phyloP scores from a whole-genome alignment of 2,113 vertebrate species.

The Nothobranchius furzeri region DNA sequence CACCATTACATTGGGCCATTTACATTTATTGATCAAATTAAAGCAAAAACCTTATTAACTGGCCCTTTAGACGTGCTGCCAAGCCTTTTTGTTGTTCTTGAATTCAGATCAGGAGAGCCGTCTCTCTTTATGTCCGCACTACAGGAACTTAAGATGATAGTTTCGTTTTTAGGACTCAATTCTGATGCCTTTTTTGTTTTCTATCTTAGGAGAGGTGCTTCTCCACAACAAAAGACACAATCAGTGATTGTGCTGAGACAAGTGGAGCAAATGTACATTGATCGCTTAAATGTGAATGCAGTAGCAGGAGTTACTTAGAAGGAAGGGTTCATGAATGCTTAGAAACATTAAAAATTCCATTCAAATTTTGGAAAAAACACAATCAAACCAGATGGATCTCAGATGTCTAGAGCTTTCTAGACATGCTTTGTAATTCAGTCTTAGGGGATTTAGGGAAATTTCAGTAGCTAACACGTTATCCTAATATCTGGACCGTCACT shows the following conservation, averaged over 20 bases:
- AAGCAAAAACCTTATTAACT: not conserved
- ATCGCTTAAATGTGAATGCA: not conserved
- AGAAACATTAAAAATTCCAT: too few relatives aligned
- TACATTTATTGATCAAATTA: not conserved
- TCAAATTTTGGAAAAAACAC: not conserved
- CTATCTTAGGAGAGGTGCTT: not conserved
- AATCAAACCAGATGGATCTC: not conserved
- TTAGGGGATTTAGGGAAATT: too few relatives aligned
- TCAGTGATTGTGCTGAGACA: not conserved
- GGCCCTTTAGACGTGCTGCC: not conserved
- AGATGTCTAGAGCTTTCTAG: not conserved
- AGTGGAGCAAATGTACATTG: not conserved
- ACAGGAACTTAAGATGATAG: not conserved
- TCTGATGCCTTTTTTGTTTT: not conserved
- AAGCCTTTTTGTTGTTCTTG: not conserved
- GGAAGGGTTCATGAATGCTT: too few relatives aligned
- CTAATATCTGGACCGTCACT: too few relatives aligned
- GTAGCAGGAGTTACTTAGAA: not conserved
- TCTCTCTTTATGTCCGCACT: not conserved
- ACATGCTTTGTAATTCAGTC: too few relatives aligned
- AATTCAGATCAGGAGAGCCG: not conserved
- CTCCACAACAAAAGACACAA: not conserved
- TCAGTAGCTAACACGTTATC: too few relatives aligned
- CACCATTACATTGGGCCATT: not conserved
- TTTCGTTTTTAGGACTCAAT: not conserved